Evolutionary conservation across 2,113 vertebrate genomes (phyloP).

Genomic region (Heterocephalus glaber): DNA sequence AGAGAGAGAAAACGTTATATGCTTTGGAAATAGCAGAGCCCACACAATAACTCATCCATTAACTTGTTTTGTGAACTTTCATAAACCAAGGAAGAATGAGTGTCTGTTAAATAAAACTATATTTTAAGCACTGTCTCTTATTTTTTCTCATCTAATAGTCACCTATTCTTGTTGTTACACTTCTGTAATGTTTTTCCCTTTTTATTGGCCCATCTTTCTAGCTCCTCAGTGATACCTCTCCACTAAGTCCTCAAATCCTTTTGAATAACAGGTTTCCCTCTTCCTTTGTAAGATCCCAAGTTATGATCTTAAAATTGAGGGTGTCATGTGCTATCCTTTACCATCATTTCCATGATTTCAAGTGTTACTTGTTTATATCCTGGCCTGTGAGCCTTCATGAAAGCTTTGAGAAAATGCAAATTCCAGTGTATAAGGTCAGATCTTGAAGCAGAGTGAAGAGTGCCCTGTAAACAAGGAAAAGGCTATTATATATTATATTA

Average conservation of each 20-base stretch:
- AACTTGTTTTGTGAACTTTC: not conserved
- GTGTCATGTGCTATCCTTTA: not conserved
- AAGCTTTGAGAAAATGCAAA: not conserved
- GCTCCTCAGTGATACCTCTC: no score
- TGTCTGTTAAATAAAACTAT: not conserved
- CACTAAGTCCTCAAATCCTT: not conserved
- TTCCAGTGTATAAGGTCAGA: not conserved
- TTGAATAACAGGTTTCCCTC: not conserved
- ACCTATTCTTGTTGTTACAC: not conserved
- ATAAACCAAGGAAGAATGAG: not conserved
- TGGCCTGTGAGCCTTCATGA: not conserved
- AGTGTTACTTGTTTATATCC: not conserved
- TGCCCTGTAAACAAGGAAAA: not conserved
- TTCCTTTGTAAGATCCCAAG: not conserved
- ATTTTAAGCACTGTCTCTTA: not conserved
- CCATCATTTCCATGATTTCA: not conserved
- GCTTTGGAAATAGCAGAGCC: not conserved
- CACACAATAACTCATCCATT: not conserved
- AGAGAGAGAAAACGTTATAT: not conserved
- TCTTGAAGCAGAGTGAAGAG: not conserved
- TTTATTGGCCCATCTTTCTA: not conserved
- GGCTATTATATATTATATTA: not conserved
- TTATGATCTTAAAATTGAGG: not conserved
- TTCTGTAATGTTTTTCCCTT: no score
- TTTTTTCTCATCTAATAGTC: not conserved